Evolutionary conservation across 1,140 invertebrate species (phyloP), one percentile per base, ranked within the genome.

Genomic region (Drosophila repleta): DNA sequence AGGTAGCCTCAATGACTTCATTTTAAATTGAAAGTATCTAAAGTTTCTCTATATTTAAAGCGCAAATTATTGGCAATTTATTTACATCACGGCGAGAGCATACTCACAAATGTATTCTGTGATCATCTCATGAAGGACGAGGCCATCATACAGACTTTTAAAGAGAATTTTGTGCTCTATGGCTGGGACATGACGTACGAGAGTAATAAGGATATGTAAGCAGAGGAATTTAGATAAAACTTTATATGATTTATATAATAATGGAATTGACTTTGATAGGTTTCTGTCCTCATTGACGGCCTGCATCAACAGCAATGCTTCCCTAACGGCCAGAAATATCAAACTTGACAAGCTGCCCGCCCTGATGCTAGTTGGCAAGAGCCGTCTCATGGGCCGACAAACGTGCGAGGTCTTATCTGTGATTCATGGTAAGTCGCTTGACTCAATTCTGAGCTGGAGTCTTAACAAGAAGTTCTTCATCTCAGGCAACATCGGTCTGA

Each of bases 31-130:
- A 2, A 11, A 49, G 4, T 0, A 10, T 51, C 8, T 3, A 65
- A 24, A 51, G 63, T 37, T 41, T 70, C 90, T 69, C 79, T 93
- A 84, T 72, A 75, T 94, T 95, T n/a, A 11, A 93, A 99, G 97
- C 94, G 97, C 77, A 97, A 97, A 93, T 93, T 98, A 51, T 92
- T 99, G 68, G 97, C 97, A 15, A 94, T 99, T 48, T 99, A 99
- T 93, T 93, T 99, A 20, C 98, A 99, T 91, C 97, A 99, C 91
- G 98, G 99, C 92, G 95, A 94, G 32, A 98, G 97, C 81, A 97
- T 99, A 53, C 93, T 98, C 71, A 95, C 97, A 48, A 98, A 99
- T 93, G 97, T 99, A 69, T 99, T 99, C 94, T 99, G 98, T 92
- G 97, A 97, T 60, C 97, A 99, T 92, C 93, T 98, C 58, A 93